Evolutionary conservation across 2,113 vertebrate species (phyloP).

Genomic region (Lepus timidus): DNA sequence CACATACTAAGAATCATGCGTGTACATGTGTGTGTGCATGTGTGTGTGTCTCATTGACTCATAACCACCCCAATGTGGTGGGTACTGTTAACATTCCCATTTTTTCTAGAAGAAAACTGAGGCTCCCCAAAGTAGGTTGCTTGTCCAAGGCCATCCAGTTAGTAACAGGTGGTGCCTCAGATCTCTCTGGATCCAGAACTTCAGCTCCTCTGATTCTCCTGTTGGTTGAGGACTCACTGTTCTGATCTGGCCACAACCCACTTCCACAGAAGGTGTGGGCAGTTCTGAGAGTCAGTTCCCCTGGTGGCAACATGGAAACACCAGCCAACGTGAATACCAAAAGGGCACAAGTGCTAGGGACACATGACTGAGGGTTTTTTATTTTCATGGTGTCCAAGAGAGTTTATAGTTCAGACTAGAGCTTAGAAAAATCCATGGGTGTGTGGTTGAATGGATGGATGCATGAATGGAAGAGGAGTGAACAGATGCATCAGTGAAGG

Average conservation of each 20-base stretch:
- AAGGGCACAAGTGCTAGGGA: neutral
- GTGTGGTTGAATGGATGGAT: neutral
- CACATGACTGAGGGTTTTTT: neutral
- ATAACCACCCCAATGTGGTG: neutral
- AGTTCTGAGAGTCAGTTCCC: neutral
- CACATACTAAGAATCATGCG: neutral
- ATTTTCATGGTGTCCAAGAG: neutral
- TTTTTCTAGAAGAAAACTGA: conserved; percentile 22
- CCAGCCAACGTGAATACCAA: neutral
- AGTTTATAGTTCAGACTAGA: neutral
- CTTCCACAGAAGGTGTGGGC: neutral
- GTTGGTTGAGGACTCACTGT: neutral
- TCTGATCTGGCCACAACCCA: neutral
- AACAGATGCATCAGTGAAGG: neutral
- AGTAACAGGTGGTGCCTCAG: neutral
- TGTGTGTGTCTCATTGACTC: neutral
- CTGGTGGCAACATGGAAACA: neutral
- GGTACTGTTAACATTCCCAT: neutral
- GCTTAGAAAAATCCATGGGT: neutral
- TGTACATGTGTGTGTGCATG: no score
- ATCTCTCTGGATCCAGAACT: neutral
- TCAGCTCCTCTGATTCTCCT: neutral
- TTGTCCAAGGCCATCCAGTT: neutral
- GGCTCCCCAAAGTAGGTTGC: neutral
- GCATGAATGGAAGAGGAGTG: neutral